Evolutionary conservation across 2,888 invertebrate genomes (phyloP).

Genomic region (Ectobius pallidus): DNA sequence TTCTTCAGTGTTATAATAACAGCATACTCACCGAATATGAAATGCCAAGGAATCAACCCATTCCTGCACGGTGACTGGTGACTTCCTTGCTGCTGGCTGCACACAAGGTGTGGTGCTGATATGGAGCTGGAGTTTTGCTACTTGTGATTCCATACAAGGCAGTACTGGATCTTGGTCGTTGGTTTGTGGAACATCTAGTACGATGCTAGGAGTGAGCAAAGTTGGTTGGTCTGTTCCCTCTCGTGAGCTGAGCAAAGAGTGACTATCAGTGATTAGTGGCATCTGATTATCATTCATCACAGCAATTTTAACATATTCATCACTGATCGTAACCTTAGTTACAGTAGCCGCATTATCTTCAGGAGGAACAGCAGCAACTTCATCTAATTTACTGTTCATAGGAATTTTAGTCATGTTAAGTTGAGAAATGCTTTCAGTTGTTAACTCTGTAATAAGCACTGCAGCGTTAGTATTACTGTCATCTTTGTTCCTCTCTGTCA

Average conservation of each 20-base stretch:
- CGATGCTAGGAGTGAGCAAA: not conserved
- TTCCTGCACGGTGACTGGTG: conserved; percentile 71
- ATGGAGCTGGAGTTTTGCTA: conserved; percentile 12
- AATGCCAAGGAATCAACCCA: conserved; percentile 74
- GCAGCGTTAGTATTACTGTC: no score
- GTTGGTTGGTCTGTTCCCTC: not conserved
- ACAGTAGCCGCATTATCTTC: no score
- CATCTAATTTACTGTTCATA: no score
- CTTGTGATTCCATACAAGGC: not conserved
- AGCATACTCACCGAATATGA: conserved; percentile 20
- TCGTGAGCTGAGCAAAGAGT: not conserved
- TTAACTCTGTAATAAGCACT: no score
- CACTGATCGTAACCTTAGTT: not conserved
- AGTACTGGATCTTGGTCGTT: not conserved
- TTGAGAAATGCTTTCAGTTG: no score
- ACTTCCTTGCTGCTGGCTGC: conserved; percentile 57
- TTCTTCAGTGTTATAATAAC: no score
- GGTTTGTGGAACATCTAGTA: conserved; percentile 1
- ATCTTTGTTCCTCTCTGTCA: no score
- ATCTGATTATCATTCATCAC: no score
- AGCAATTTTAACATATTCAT: not conserved
- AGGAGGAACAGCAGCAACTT: no score
- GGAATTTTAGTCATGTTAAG: no score
- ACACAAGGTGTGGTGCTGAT: not conserved
- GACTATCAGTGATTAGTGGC: not conserved